Base-by-base conservation (phyloP, 1,140 invertebrate species). In the Melanaphis sacchari region DNA sequence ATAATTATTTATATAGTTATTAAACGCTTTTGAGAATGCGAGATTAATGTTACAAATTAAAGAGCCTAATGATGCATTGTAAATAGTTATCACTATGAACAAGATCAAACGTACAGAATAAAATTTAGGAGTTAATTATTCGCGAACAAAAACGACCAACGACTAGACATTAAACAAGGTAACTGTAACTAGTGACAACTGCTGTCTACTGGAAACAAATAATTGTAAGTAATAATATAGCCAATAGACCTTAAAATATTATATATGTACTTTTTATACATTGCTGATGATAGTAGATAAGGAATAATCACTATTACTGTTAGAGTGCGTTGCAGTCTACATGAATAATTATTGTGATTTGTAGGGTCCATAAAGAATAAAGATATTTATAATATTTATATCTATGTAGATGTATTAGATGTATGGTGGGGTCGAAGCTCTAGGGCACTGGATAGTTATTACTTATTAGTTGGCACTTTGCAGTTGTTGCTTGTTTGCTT, bases 251-350 rank as follows among this genome's bases (percentile, higher is more conserved):
- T n/a, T 76, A 76, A 76, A 54, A 76, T n/a, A 31, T 59, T 31
- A 46, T 46, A 46, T 59, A 66, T n/a, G 11, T 66, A 59, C 31
- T n/a, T 5, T 66, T 59, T 91, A 81, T 81, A 46, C 21, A 49
- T 38, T 82, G 43, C 52, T 92, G 91, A 81, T 81, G n/a, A 92
- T 92, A 82, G 40, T 91, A 91, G 91, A 66, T 91, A 92, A 81
- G 43, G 24, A 84, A 22, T 18, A 49, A 4, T 92, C 54, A 40
- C 38, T 90, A 43, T 43, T 11, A 43, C 15, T 38, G 76, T 49
- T 84, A 92, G 91, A 92, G 91, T 24, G 91, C 91, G 91, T 46
- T 81, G 31, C 9, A 81, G 91, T 49, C 59, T 22, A 76, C 24
- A 41, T 26, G n/a, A 85, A 41, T n/a, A n/a, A n/a, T n/a, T n/a